phyloP scores from a whole-genome alignment of 2,113 vertebrate species.

The Dicaeum eximium region DNA sequence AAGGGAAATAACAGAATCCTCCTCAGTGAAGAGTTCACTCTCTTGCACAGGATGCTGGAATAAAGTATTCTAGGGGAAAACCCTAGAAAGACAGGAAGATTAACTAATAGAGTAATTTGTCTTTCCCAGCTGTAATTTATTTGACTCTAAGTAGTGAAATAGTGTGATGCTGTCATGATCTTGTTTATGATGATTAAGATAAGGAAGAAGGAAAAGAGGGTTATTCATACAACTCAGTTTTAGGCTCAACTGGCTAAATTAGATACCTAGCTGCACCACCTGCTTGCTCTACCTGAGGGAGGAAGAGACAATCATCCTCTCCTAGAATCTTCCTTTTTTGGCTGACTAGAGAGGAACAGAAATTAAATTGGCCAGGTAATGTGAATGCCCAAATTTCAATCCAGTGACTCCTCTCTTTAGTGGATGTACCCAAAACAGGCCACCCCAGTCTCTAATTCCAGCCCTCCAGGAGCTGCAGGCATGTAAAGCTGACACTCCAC shows the following conservation, averaged over 20 bases:
- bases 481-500: background rate
- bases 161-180: slow-evolving; percentile 47
- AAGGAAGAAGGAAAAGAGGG: slow-evolving; percentile 2
- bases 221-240: slow-evolving; percentile 5
- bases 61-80: slow-evolving; percentile 48
- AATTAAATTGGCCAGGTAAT: background rate
- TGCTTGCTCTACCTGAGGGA: background rate
- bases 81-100: slow-evolving; percentile 52
- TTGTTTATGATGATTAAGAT: slow-evolving; percentile 65
- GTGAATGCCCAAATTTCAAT: background rate
- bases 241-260: background rate
- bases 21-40: slow-evolving; percentile 16
- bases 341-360: background rate
- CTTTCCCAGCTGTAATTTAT: slow-evolving; percentile 56
- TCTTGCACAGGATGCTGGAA: slow-evolving; percentile 5
- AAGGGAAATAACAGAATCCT: slow-evolving; percentile 44
- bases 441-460: background rate
- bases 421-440: background rate
- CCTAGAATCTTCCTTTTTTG: background rate
- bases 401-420: background rate
- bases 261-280: background rate
- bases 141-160: slow-evolving; percentile 59
- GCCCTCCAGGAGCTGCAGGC: background rate
- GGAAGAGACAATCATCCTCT: background rate
- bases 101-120: slow-evolving; percentile 57